phyloP scores from a whole-genome alignment of 2,113 vertebrate species.

The Nestor notabilis region DNA sequence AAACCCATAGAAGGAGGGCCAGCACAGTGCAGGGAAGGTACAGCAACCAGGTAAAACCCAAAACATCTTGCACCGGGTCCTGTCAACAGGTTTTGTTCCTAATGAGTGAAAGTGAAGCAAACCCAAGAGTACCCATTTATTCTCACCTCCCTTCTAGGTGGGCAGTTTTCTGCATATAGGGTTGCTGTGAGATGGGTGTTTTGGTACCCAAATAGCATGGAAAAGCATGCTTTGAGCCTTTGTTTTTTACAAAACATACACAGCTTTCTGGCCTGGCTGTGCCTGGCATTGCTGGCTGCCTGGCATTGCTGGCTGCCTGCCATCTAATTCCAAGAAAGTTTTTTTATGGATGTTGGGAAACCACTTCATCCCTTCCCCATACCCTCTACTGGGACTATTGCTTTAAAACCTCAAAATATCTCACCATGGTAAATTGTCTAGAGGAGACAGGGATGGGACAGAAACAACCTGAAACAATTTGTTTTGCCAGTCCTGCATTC shows the following conservation, averaged over 20 bases:
- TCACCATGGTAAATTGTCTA: neutral
- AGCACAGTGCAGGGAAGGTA: neutral
- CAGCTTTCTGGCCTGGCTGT: neutral
- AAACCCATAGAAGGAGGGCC: accelerated
- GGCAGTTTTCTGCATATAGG: neutral
- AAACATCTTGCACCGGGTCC: neutral
- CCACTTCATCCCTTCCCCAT: neutral
- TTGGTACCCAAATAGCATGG: neutral
- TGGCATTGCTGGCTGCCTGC: neutral
- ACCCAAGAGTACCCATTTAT: neutral
- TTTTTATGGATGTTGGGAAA: neutral
- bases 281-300: neutral
- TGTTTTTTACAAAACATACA: neutral
- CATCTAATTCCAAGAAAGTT: neutral
- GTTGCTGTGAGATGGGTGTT: neutral
- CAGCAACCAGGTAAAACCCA: neutral
- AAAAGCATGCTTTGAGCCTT: neutral
- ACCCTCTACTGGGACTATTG: neutral
- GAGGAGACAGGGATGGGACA: neutral
- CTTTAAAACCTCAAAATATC: neutral
- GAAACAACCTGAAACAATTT: neutral
- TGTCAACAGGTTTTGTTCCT: neutral
- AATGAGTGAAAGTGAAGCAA: neutral
- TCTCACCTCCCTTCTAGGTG: neutral
- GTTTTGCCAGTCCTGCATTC: neutral